Conservation (phyloP, 2,888 invertebrate species). For the Pinctada fucata region DNA sequence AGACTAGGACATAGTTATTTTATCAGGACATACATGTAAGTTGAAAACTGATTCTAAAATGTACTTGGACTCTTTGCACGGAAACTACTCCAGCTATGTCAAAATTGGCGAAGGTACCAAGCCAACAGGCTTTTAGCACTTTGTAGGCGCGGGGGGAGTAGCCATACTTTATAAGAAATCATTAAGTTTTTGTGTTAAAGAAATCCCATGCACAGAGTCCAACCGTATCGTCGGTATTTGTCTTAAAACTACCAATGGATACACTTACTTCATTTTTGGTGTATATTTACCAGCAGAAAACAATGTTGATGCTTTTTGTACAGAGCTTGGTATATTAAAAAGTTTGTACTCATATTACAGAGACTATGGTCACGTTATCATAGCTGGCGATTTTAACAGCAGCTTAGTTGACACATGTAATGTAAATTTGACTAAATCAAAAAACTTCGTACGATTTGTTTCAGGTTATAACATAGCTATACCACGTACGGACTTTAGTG, state of each 20-base stretch:
- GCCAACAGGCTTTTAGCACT: no score
- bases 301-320: neutral
- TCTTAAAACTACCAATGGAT: neutral
- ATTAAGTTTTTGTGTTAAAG: no score
- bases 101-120: no score
- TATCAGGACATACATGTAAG: no score
- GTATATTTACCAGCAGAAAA: neutral
- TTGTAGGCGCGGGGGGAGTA: no score
- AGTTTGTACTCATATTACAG: neutral
- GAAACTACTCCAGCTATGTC: no score
- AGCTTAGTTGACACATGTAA: conserved; percentile 3
- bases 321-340: neutral
- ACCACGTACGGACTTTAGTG: no score
- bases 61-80: no score
- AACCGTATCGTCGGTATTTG: conserved; percentile 1
- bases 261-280: neutral
- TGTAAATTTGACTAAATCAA: conserved; percentile 4
- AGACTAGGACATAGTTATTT: no score
- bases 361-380: neutral
- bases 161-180: no score
- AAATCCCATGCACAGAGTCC: neutral
- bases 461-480: neutral
- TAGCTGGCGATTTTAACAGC: conserved; percentile 1
- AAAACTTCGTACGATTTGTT: neutral
- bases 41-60: no score